Conservation (phyloP, 2,113 vertebrate genomes). For the Jaculus jaculus region DNA sequence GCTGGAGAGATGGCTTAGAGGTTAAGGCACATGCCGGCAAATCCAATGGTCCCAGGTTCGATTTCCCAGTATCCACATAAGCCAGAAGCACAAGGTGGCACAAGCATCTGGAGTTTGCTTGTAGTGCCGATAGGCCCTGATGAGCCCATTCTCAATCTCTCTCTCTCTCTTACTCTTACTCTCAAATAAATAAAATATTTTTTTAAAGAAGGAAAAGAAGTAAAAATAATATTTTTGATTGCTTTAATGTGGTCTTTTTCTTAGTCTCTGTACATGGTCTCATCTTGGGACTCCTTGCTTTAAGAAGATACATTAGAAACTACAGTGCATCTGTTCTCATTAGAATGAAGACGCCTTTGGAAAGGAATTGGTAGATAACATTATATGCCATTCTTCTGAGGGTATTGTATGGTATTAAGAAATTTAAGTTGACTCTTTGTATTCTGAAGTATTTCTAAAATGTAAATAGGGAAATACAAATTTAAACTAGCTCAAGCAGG, state of each 20-base stretch:
- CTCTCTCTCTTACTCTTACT: too few relatives aligned
- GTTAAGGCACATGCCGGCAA: too few relatives aligned
- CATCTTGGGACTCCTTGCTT: background rate
- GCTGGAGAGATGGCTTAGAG: too few relatives aligned
- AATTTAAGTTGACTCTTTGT: background rate
- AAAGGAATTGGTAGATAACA: background rate
- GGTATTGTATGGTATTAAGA: constrained; percentile 6
- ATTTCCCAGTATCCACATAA: too few relatives aligned
- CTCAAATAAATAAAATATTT: too few relatives aligned
- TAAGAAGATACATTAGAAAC: background rate
- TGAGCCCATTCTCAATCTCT: too few relatives aligned
- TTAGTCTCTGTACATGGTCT: background rate
- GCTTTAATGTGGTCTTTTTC: background rate
- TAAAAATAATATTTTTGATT: background rate
- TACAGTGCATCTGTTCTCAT: background rate
- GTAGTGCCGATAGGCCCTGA: too few relatives aligned
- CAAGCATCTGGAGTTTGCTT: too few relatives aligned
- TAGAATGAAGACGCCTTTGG: background rate
- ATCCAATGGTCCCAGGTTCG: too few relatives aligned
- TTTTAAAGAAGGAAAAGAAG: background rate
- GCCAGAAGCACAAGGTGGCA: too few relatives aligned
- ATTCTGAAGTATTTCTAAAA: background rate
- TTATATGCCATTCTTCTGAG: background rate
- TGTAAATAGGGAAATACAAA: constrained; percentile 29
- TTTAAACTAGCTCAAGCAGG: background rate